A percentile compares a stretch with the other conserved stretches of the same genome.
Evolutionary conservation across 2,113 vertebrate species (phyloP).

Genomic region (Crotophaga sulcirostris): DNA sequence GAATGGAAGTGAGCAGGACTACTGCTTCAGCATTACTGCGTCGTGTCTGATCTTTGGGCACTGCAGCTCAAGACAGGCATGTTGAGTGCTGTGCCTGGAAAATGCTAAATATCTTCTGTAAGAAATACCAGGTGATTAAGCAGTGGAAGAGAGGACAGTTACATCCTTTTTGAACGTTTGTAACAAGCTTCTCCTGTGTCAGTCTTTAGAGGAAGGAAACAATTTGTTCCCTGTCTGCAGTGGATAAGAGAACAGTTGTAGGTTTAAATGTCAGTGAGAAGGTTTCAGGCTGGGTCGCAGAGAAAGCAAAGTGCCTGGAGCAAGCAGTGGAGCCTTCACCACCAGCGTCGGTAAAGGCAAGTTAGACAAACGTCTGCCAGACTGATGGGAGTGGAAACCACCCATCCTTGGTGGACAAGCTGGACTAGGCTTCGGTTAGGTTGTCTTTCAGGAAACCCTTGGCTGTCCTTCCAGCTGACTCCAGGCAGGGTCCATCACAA

Average conservation of each 20-base stretch:
- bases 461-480: not conserved
- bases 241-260: not conserved
- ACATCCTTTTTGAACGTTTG: not conserved
- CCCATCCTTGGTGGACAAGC: not conserved
- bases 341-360: rapidly evolving
- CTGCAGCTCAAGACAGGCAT: not conserved
- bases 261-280: not conserved
- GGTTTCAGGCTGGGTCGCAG: not conserved
- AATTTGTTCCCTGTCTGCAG: not conserved
- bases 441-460: not conserved
- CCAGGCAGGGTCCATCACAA: not conserved
- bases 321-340: not conserved
- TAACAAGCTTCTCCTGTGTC: not conserved
- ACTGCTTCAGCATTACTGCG: not conserved
- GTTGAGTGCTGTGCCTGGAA: not conserved
- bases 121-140: not conserved
- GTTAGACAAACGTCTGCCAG: not conserved
- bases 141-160: not conserved
- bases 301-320: not conserved
- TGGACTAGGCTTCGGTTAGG: not conserved
- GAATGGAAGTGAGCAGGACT: not conserved
- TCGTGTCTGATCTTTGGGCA: not conserved
- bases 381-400: not conserved
- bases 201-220: not conserved
- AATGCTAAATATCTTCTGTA: not conserved